Evolutionary conservation across 2,888 invertebrate genomes (phyloP).

Genomic region (Tipula unca): DNA sequence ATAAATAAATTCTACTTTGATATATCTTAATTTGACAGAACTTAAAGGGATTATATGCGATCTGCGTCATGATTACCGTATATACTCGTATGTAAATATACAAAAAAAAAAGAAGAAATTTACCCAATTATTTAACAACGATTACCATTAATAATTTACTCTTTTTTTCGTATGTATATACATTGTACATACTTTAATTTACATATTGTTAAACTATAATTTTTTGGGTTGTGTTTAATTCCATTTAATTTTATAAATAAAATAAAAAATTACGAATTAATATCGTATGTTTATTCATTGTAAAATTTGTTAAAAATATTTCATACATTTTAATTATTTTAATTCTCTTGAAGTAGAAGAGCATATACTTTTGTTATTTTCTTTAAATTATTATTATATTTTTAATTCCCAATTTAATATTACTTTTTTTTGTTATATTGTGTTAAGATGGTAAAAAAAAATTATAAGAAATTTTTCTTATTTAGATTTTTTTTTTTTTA

Average conservation of each 20-base stretch:
- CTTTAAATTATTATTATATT: not conserved
- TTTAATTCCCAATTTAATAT: not conserved
- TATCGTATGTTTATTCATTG: not conserved
- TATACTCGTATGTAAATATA: not conserved
- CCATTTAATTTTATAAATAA: not conserved
- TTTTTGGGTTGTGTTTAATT: not conserved
- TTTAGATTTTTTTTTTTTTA: not conserved
- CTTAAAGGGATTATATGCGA: not conserved
- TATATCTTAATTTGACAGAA: not conserved
- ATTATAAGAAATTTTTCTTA: not conserved
- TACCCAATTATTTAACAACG: not conserved
- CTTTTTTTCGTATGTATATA: not conserved
- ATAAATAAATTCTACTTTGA: not conserved
- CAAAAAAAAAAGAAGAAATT: not conserved
- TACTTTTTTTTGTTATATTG: not conserved
- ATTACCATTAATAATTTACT: not conserved
- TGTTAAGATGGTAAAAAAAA: not conserved
- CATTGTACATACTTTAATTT: not conserved
- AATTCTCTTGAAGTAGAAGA: not conserved
- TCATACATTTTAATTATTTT: slow-evolving; percentile 14
- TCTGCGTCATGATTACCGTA: not conserved
- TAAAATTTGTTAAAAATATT: not conserved
- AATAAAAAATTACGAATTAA: too few relatives aligned
- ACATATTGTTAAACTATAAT: not conserved
- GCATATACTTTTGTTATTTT: not conserved